Evolutionary conservation across 2,888 invertebrate species (phyloP), one percentile per base, ranked within the genome.

Genomic region (Lymantria monacha): DNA sequence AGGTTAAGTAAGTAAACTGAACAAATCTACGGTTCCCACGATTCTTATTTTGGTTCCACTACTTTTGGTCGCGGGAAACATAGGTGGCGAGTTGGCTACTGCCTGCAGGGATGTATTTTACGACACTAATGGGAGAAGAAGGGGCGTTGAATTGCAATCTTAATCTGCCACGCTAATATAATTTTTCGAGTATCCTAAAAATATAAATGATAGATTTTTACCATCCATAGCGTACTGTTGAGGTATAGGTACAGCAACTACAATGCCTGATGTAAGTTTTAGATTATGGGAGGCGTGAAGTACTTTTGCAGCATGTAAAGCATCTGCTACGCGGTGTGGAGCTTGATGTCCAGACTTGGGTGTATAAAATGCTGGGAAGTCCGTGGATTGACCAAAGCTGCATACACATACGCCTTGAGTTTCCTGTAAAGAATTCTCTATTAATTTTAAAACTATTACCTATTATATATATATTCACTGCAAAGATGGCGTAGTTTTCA

Each of bases 361-460:
- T 0, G 96, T 95, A 85, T 98, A 99, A 88, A 99, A 99, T 40
- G 98, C 97, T 0, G 99, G 99, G 84, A 99, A 99, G 11, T 94
- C 93, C 0, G 85, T 82, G 0, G 92, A 82, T n/a, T 92, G 83
- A 0, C 96, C 95, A 62, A 94, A 95, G 0, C 96, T 94, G 36
- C 95, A 94, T 0, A 99, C 98, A 68, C 96, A 96, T 0, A 99
- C 98, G 0, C 99, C 98, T 81, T 97, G 95, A 0, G 98, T 99
- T 92, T 99, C 99, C 97, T 97, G 70, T 46, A 31, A 53, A 5
- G 22, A 5, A 3, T 22, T 22, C 22, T 5, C n/a, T 1, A 36
- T 7, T n/a, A n/a, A 3, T n/a, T 11, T 36, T n/a, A 36, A 3
- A 36, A 36, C 36, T 11, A 2, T n/a, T n/a, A 36, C 3, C n/a